Conservation (phyloP, 2,888 invertebrate species). For the Heliconius charithonia region DNA sequence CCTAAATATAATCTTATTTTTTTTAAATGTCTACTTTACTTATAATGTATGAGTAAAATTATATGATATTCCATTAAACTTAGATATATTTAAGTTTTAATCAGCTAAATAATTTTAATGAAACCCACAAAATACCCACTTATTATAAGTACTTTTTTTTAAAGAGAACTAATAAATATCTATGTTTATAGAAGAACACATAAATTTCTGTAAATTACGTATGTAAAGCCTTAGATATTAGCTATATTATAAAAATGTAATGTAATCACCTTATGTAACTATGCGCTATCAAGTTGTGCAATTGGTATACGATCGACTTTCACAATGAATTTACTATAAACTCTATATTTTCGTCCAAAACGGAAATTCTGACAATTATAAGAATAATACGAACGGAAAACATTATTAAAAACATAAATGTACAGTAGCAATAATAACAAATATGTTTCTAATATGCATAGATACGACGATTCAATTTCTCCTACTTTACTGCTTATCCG, state of each 20-base stretch:
- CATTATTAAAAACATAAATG: no score
- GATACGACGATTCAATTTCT: not conserved
- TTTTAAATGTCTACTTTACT: no score
- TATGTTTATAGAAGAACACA: not conserved
- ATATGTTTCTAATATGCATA: not conserved
- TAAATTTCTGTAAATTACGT: not conserved
- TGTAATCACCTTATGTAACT: not conserved
- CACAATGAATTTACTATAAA: not conserved
- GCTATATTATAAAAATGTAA: constrained; percentile 8
- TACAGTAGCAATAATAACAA: no score
- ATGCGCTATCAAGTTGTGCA: not conserved
- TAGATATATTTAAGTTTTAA: not conserved
- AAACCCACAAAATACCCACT: not conserved
- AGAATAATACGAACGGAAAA: no score
- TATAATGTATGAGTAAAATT: no score
- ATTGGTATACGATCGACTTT: not conserved
- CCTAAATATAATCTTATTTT: no score
- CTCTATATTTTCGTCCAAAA: not conserved
- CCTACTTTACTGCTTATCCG: not conserved
- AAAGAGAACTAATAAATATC: not conserved
- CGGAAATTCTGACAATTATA: no score
- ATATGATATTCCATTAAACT: not conserved
- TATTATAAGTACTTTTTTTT: not conserved
- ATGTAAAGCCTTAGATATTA: not conserved
- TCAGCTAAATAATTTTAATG: not conserved